These are phyloP conservation scores for Hesperia comma DNA, from an alignment of 2,888 invertebrate species.

Conservation along the genomic window DNA sequence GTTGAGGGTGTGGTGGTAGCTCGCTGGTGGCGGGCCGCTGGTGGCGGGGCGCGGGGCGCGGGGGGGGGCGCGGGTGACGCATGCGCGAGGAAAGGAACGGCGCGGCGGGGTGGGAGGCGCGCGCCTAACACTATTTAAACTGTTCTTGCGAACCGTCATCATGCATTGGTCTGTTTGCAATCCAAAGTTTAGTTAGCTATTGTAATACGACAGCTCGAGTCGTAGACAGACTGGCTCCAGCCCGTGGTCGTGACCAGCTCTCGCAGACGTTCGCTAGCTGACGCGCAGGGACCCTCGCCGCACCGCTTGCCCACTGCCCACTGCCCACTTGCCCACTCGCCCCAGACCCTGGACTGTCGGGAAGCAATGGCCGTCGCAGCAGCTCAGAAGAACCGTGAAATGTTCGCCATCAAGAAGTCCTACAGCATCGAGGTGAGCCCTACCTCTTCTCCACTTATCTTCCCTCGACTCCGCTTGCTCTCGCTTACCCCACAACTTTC, in stretches of 20 bases:
- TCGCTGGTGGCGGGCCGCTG: conserved; percentile 43
- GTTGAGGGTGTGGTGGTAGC: conserved; percentile 18
- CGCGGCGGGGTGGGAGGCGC: conserved; percentile 80
- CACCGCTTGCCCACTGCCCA: too few species aligned
- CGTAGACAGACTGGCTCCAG: conserved; percentile 84
- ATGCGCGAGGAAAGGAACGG: conserved; percentile 83
- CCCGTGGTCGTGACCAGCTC: conserved; percentile 85
- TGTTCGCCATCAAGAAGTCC: conserved; percentile 98
- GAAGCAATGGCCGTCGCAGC: conserved; percentile 93
- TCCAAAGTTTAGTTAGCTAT: conserved; percentile 85
- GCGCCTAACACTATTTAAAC: conserved; percentile 86
- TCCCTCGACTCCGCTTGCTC: conserved; percentile 2
- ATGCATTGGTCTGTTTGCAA: conserved; percentile 89
- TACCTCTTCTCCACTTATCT: neutral
- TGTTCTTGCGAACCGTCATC: conserved; percentile 85
- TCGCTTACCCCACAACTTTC: conserved; percentile 6
- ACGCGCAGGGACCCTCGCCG: conserved; percentile 69
- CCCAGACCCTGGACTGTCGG: conserved; percentile 67
- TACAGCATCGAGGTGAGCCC: conserved; percentile 97
- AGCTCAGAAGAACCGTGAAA: conserved; percentile 96
- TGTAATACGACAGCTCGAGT: conserved; percentile 82
- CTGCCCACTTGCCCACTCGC: too few species aligned
- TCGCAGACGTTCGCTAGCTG: conserved; percentile 83
- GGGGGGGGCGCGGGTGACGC: conserved; percentile 79
- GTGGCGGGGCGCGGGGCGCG: conserved; percentile 39